A percentile compares a stretch with the other conserved stretches of the same genome.
Conservation (phyloP, 2,113 vertebrate species). For the Melanerpes formicivorus region DNA sequence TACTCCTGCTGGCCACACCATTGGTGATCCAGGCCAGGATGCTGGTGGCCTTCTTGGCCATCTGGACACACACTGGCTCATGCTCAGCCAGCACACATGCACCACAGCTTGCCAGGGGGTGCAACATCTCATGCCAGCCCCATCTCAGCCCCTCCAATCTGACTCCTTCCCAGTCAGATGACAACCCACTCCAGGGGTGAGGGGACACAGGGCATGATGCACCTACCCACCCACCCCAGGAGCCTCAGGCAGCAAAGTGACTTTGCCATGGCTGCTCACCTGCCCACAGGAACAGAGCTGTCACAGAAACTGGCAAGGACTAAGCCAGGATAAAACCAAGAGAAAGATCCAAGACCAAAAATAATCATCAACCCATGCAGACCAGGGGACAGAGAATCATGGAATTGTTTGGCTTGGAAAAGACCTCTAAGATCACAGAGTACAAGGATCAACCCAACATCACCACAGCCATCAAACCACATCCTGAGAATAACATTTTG, state of each 20-base stretch:
- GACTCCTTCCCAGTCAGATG: not conserved
- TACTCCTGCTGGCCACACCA: not conserved
- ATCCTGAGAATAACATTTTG: not conserved
- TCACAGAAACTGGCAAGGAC: slow-evolving; percentile 8
- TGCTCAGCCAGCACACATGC: not conserved
- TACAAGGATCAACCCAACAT: too few species aligned
- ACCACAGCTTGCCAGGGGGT: not conserved
- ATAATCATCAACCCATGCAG: slow-evolving; percentile 19
- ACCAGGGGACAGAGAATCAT: not conserved
- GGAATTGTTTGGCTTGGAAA: too few species aligned
- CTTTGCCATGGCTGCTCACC: slow-evolving; percentile 30
- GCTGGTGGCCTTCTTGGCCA: not conserved
- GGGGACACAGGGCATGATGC: not conserved
- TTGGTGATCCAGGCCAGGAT: not conserved
- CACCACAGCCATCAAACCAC: too few species aligned
- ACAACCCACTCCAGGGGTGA: slow-evolving; percentile 14
- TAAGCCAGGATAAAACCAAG: not conserved
- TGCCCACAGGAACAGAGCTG: not conserved
- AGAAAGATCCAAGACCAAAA: slow-evolving; percentile 54
- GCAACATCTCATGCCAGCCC: not conserved
- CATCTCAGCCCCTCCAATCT: not conserved
- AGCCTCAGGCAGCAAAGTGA: not conserved
- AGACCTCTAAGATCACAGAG: too few species aligned
- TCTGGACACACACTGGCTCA: not conserved
- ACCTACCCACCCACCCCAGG: not conserved